Percentiles rank a stretch among this genome's conserved stretches.
Evolutionary conservation across 2,797 vertebrate species (phyloP).

Genomic region (Chaenodraco wilsoni): DNA sequence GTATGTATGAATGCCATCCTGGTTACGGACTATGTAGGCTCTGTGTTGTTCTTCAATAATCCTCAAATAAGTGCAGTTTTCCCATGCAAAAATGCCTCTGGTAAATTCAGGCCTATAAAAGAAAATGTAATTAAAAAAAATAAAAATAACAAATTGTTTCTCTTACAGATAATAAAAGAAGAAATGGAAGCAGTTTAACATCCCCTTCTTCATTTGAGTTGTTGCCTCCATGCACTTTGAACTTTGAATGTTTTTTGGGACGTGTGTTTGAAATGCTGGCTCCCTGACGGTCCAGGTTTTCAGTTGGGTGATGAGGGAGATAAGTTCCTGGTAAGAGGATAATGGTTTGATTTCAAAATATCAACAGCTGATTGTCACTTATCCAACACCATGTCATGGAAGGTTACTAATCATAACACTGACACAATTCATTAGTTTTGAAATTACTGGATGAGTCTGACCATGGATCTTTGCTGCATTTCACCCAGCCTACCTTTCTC

Average conservation of each 20-base stretch:
- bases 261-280: conserved; percentile 20
- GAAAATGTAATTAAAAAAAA: too few relatives aligned
- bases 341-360: conserved; percentile 28
- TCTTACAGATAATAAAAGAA: conserved; percentile 3
- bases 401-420: conserved; percentile 10
- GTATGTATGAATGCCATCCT: too few relatives aligned
- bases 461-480: not conserved
- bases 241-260: not conserved
- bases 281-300: conserved; percentile 10
- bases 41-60: too few relatives aligned
- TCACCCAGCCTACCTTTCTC: not conserved
- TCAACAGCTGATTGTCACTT: conserved; percentile 49
- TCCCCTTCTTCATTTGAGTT: not conserved
- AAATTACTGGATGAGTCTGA: too few relatives aligned
- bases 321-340: conserved; percentile 15
- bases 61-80: too few relatives aligned
- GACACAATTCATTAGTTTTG: conserved; percentile 14
- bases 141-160: not conserved
- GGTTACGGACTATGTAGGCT: too few relatives aligned
- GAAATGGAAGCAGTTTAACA: not conserved
- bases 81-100: too few relatives aligned
- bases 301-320: conserved; percentile 10
- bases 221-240: not conserved
- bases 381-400: conserved; percentile 44
- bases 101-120: too few relatives aligned